Conservation (phyloP, 2,113 vertebrate genomes). For the Acrocephalus kingi region DNA sequence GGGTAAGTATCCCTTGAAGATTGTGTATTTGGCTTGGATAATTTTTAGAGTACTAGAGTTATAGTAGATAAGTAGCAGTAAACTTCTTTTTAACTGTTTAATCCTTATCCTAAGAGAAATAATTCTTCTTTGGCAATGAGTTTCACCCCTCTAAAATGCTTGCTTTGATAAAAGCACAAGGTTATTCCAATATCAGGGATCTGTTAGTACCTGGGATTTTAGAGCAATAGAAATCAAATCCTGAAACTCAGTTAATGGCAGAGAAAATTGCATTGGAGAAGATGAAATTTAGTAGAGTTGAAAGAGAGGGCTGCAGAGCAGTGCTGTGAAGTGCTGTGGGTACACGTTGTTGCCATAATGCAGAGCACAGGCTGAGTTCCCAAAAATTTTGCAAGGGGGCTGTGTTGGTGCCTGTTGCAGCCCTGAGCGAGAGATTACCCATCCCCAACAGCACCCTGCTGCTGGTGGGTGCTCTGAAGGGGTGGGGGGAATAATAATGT, state of each 20-base stretch:
- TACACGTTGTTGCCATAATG: not conserved
- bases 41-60: not conserved
- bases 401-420: not conserved
- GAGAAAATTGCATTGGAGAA: not conserved
- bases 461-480: not conserved
- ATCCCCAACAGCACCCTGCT: not conserved
- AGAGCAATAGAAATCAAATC: not conserved
- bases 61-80: not conserved
- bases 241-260: not conserved
- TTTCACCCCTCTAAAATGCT: not conserved
- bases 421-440: not conserved
- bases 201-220: not conserved
- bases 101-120: not conserved
- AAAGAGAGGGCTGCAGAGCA: not conserved
- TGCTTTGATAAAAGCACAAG: not conserved
- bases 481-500: not conserved
- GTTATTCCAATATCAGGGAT: not conserved
- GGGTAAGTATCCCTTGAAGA: not conserved
- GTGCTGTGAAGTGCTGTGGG: not conserved
- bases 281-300: not conserved
- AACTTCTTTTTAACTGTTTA: not conserved
- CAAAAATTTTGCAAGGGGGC: not conserved
- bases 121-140: not conserved
- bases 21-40: not conserved
- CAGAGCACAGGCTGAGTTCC: not conserved